Evolutionary conservation across 2,888 invertebrate genomes (phyloP), one percentile per base, ranked within the genome.

Genomic region (Dione juno): DNA sequence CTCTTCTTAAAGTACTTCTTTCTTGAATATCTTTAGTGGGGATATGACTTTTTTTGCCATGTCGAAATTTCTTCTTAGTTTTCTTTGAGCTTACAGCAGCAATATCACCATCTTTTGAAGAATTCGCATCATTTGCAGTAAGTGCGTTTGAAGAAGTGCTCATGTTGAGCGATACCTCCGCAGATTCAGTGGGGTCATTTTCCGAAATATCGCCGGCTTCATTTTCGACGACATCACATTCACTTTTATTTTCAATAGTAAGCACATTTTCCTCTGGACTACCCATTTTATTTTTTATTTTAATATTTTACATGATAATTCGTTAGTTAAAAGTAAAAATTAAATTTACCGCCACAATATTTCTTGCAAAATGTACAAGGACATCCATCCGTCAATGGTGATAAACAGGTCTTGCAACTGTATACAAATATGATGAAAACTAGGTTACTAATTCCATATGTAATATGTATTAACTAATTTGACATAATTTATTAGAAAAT

Each of bases 321-420:
- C 76, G 74, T 76, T 77, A 80, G 78, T 80, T 84, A 77, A 80
- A 45, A 52, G 70, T 71, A 67, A 82, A 87, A 89, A 82, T 92
- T 80, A 86, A 92, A 93, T 90, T 92, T 93, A 85, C 92, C 93
- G 93, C 93, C 92, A 90, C 88, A 87, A 78, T 79, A 82, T 80
- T 83, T 88, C 84, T 90, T 87, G 88, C 88, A 87, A 91, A 90
- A 88, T 87, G 85, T 85, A 89, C 90, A 91, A 90, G 90, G 90
- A 90, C 90, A 90, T 91, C 92, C 90, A 90, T 91, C 92, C 90
- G 92, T 90, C 91, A 92, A 89, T 88, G 82, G 87, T 86, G 90
- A 87, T 92, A 92, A 91, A 92, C 92, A 92, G 92, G 90, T 88
- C 76, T 89, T 88, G 82, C 85, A 88, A 88, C 84, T 84, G 82